These are phyloP conservation scores for Aphelocoma californica DNA, from an alignment of 2,797 vertebrate species.

Conservation along the genomic window DNA sequence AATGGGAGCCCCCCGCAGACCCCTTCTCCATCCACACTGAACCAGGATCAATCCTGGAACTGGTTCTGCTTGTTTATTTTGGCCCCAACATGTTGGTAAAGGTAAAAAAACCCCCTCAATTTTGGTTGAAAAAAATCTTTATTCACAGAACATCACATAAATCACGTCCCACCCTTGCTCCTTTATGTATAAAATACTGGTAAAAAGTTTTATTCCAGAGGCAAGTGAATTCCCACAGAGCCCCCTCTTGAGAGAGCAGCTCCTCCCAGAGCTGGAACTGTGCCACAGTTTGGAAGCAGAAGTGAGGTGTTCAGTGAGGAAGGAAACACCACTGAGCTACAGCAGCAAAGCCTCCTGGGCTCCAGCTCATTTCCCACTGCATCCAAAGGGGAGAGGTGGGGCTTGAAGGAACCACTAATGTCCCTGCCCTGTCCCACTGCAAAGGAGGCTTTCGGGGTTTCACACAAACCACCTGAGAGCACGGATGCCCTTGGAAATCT, in stretches of 20 bases:
- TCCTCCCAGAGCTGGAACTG: not conserved
- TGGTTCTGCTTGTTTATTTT: not conserved
- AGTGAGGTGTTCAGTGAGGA: not conserved
- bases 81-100: not conserved
- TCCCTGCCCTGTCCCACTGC: not conserved
- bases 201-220: not conserved
- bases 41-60: not conserved
- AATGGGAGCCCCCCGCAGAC: not conserved
- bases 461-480: not conserved
- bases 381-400: not conserved
- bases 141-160: not conserved
- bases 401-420: not conserved
- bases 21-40: not conserved
- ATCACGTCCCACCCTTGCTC: not conserved
- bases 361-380: not conserved
- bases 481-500: not conserved
- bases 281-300: not conserved
- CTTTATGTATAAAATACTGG: not conserved
- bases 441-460: not conserved
- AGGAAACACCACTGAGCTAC: not conserved
- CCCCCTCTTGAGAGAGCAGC: not conserved
- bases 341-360: not conserved
- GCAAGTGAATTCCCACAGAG: not conserved
- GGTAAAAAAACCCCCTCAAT: not conserved
- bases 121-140: constrained; percentile 14